These are phyloP conservation scores for Rallus crepitans DNA, from an alignment of 2,797 vertebrate species.

Conservation along the genomic window DNA sequence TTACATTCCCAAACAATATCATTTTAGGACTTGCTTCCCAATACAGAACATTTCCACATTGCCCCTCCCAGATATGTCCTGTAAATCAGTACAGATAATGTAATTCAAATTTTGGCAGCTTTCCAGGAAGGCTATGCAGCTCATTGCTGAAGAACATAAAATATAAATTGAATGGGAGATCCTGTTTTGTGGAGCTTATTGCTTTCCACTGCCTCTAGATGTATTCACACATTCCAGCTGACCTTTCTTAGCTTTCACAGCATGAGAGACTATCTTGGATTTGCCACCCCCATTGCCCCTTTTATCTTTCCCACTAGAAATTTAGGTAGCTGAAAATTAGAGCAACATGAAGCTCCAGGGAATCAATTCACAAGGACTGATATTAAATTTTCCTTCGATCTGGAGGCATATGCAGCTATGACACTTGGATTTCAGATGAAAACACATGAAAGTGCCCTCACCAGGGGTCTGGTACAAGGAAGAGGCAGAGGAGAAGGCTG, in stretches of 20 bases:
- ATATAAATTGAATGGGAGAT: constrained; percentile 38
- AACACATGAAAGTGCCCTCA: not conserved
- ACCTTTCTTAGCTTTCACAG: constrained; percentile 18
- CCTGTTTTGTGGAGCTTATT: constrained; percentile 31
- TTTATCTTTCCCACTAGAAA: constrained; percentile 6
- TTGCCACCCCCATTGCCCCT: not conserved
- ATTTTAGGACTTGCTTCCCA: not conserved
- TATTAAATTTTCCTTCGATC: constrained; percentile 1
- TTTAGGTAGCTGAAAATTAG: constrained; percentile 42
- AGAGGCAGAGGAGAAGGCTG: not conserved
- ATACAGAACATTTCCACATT: not conserved
- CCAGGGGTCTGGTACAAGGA: not conserved
- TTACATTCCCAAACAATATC: not conserved
- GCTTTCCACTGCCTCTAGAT: constrained; percentile 18
- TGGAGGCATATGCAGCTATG: not conserved
- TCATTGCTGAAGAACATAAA: constrained; percentile 30
- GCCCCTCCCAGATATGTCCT: not conserved
- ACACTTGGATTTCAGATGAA: not conserved
- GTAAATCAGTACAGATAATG: constrained; percentile 35
- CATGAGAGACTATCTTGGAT: not conserved
- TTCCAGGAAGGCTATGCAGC: not conserved
- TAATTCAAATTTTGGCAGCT: constrained; percentile 31
- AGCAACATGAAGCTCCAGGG: not conserved
- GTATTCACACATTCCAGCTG: constrained; percentile 23
- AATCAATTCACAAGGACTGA: constrained; percentile 2